Conservation (phyloP, 2,113 vertebrate species). For the Phrynocephalus versicolor region DNA sequence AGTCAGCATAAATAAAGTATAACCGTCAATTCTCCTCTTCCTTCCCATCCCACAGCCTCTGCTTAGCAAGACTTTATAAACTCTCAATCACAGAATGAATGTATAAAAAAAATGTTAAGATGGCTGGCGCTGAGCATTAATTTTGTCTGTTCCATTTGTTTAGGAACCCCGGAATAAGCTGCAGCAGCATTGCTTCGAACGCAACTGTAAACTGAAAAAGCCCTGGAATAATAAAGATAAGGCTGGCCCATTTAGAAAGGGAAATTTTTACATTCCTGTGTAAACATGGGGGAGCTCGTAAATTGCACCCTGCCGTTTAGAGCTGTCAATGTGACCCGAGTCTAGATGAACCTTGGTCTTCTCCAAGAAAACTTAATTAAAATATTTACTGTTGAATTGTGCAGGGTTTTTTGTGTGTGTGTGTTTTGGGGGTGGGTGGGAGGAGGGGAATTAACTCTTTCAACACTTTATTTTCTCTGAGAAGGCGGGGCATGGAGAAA, state of each 20-base stretch:
- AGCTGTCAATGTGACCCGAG: conserved; percentile 55
- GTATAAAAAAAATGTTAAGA: conserved; percentile 62
- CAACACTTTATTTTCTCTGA: background rate
- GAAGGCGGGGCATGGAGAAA: background rate
- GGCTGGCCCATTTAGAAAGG: conserved; percentile 69
- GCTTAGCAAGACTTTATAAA: conserved; percentile 47
- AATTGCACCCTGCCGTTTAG: conserved; percentile 64
- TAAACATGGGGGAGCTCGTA: conserved; percentile 68
- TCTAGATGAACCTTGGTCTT: conserved; percentile 56
- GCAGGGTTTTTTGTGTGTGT: too few species aligned
- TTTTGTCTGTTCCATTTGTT: conserved; percentile 66
- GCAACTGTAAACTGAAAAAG: conserved; percentile 70
- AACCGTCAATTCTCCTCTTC: conserved; percentile 41
- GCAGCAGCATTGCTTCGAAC: conserved; percentile 65
- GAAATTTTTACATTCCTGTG: conserved; percentile 72
- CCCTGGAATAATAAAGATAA: conserved; percentile 77
- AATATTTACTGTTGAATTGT: conserved; percentile 72
- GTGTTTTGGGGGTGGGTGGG: too few species aligned
- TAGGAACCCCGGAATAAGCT: conserved; percentile 65
- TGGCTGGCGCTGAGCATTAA: conserved; percentile 56
- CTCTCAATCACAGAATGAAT: conserved; percentile 56
- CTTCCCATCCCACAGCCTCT: conserved; percentile 1
- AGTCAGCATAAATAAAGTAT: conserved; percentile 61
- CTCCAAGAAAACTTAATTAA: conserved; percentile 67
- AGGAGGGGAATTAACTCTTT: conserved; percentile 47